Conservation (phyloP, 2,113 vertebrate species). For the Pleuronectes platessa region DNA sequence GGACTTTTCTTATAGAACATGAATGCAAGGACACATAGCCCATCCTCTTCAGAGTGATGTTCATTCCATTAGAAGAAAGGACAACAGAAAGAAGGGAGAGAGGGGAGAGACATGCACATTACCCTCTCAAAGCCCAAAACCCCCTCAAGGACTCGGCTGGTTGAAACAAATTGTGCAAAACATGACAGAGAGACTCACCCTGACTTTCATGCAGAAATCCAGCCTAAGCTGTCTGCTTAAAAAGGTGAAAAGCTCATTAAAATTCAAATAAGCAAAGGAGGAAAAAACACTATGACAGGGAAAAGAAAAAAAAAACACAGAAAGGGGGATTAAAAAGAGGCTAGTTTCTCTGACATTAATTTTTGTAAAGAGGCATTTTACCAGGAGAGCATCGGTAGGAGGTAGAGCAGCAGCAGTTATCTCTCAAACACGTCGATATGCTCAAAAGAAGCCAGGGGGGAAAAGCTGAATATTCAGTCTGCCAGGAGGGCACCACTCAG, state of each 20-base stretch:
- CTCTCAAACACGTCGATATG: constrained; percentile 61
- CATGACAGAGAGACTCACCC: constrained; percentile 77
- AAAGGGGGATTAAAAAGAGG: constrained; percentile 70
- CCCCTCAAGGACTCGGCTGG: constrained; percentile 77
- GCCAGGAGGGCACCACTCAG: background rate
- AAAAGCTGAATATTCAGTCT: constrained; percentile 22
- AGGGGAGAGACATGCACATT: constrained; percentile 64
- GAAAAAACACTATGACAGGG: constrained; percentile 34
- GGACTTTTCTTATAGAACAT: background rate
- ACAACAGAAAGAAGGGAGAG: constrained; percentile 17
- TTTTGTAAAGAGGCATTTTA: constrained; percentile 71
- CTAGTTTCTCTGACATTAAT: constrained; percentile 61
- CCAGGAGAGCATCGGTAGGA: constrained; percentile 63
- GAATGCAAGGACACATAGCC: constrained; percentile 32
- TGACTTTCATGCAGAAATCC: constrained; percentile 76
- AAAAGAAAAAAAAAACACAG: constrained; percentile 38
- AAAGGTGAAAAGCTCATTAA: constrained; percentile 85
- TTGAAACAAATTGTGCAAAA: constrained; percentile 82
- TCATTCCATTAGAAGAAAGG: constrained; percentile 65
- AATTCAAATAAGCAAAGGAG: constrained; percentile 76
- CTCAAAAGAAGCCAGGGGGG: constrained; percentile 38
- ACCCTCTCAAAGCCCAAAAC: constrained; percentile 69
- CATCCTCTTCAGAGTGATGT: constrained; percentile 31
- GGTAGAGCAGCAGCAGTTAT: constrained; percentile 68
- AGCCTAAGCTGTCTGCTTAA: constrained; percentile 79